Evolutionary conservation across 2,797 vertebrate species (phyloP).

Genomic region (Trachops cirrhosus): DNA sequence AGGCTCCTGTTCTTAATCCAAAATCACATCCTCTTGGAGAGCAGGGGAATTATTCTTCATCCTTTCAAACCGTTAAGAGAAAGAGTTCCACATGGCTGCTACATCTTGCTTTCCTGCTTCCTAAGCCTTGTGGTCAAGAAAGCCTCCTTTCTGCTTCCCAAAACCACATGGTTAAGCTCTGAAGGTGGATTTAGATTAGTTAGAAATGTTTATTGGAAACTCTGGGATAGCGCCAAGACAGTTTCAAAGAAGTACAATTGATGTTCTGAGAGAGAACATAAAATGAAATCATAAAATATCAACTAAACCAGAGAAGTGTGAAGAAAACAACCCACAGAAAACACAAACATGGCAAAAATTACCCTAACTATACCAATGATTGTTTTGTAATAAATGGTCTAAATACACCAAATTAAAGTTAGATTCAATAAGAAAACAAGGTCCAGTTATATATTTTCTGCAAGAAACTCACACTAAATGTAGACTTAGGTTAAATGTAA

Average conservation of each 20-base stretch:
- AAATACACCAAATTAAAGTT: not conserved
- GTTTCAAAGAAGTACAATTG: not conserved
- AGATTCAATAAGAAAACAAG: not conserved
- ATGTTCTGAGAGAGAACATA: not conserved
- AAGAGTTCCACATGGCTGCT: too few relatives aligned
- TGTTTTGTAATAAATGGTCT: not conserved
- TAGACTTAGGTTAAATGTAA: not conserved
- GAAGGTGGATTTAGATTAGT: not conserved
- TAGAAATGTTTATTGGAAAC: not conserved
- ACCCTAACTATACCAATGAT: not conserved
- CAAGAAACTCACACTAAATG: not conserved
- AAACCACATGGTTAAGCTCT: too few relatives aligned
- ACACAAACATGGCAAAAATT: not conserved
- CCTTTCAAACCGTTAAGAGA: too few relatives aligned
- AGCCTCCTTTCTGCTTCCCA: too few relatives aligned
- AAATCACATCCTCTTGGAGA: too few relatives aligned
- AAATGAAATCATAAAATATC: not conserved
- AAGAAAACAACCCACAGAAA: not conserved
- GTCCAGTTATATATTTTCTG: not conserved
- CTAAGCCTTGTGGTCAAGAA: too few relatives aligned
- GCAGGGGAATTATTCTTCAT: too few relatives aligned
- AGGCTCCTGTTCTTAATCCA: too few relatives aligned
- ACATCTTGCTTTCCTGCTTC: too few relatives aligned
- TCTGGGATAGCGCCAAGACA: not conserved
- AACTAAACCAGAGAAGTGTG: not conserved